Evolutionary conservation across 2,113 vertebrate species (phyloP).

Genomic region (Oryzias javanicus): DNA sequence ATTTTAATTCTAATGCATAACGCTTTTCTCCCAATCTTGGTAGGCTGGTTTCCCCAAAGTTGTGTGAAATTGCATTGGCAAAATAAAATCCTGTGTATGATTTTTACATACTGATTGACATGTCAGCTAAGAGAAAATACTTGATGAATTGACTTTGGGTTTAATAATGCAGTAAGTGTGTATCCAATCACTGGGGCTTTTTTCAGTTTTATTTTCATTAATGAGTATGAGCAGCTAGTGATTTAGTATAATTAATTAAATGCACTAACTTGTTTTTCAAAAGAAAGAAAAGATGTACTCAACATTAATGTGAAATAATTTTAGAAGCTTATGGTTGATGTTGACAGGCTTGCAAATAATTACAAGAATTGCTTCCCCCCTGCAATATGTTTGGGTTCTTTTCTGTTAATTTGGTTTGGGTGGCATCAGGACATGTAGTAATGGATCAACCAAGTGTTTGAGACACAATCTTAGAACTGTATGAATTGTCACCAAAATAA

Average conservation of each 20-base stretch:
- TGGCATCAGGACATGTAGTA: constrained; percentile 73
- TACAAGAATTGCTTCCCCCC: constrained; percentile 52
- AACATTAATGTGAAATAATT: constrained; percentile 79
- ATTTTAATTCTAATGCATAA: constrained; percentile 75
- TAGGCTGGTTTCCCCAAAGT: constrained; percentile 76
- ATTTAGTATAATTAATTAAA: constrained; percentile 78
- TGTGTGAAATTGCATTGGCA: constrained; percentile 77
- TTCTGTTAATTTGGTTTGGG: constrained; percentile 72
- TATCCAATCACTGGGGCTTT: constrained; percentile 77
- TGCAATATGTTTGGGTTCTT: constrained; percentile 66
- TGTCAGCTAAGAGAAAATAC: constrained; percentile 71
- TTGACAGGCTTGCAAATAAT: constrained; percentile 74
- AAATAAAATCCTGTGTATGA: constrained; percentile 73
- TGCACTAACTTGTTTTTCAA: constrained; percentile 79
- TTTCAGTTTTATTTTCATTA: constrained; percentile 52
- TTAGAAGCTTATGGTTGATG: constrained; percentile 76
- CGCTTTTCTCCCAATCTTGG: constrained; percentile 74
- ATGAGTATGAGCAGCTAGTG: constrained; percentile 79
- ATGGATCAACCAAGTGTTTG: constrained; percentile 77
- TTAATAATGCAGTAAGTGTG: constrained; percentile 74
- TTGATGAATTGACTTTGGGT: constrained; percentile 76
- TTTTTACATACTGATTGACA: constrained; percentile 69
- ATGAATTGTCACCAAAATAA: constrained; percentile 82
- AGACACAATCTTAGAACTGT: constrained; percentile 81
- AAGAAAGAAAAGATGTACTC: constrained; percentile 59